phyloP scores from a whole-genome alignment of 2,888 invertebrate species.

The Clitarchus hookeri region DNA sequence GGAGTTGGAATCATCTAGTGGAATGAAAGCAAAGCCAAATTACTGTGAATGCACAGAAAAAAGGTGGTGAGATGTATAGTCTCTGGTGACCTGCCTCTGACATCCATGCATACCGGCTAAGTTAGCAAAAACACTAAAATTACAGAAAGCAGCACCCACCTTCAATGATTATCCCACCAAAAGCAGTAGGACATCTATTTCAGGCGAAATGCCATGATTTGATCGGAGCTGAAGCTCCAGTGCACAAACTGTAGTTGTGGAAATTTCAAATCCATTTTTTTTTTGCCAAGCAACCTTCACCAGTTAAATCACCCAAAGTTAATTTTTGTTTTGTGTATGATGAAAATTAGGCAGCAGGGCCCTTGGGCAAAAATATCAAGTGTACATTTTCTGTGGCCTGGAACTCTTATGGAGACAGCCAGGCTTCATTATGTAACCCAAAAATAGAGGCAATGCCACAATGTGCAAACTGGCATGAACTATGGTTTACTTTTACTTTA shows the following conservation, averaged over 20 bases:
- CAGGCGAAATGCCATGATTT: conserved; percentile 19
- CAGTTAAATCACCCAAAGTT: background rate
- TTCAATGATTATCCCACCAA: conserved; percentile 22
- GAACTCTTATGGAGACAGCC: conserved; percentile 5
- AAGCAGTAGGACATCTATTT: conserved; percentile 21
- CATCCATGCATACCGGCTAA: background rate
- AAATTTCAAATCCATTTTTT: conserved; percentile 25
- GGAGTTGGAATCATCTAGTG: too few relatives aligned
- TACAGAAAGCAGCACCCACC: conserved; percentile 24
- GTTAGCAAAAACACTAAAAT: background rate
- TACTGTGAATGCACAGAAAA: background rate
- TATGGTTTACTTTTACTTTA: conserved; percentile 31
- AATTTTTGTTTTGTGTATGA: background rate
- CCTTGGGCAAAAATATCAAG: conserved; percentile 19
- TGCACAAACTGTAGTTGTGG: conserved; percentile 24
- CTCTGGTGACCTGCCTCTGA: background rate
- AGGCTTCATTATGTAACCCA: conserved; percentile 31
- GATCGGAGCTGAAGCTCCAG: conserved; percentile 10
- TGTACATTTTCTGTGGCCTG: background rate
- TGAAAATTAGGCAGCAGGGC: conserved; percentile 31
- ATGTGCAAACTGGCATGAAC: conserved; percentile 28
- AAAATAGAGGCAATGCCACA: conserved; percentile 37
- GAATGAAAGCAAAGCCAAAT: background rate
- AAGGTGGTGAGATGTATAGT: background rate
- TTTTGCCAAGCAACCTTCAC: background rate